Conservation (phyloP, 2,888 invertebrate species). For the Microplitis deprimator region DNA sequence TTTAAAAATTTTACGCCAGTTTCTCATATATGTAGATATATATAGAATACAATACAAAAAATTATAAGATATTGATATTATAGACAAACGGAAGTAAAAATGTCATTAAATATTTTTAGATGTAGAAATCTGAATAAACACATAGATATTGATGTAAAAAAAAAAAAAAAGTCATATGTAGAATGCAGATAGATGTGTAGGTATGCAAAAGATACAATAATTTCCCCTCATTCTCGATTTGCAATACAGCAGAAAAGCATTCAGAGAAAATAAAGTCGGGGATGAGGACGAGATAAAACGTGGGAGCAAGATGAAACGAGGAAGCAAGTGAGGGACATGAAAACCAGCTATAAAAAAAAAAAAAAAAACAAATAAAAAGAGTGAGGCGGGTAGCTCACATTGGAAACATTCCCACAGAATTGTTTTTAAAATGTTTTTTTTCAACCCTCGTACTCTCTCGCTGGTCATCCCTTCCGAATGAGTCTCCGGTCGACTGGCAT, state of each 20-base stretch:
- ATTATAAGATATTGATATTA: no score
- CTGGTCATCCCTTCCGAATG: slow-evolving; percentile 7
- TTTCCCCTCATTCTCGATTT: background rate
- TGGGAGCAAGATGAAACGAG: slow-evolving; percentile 42
- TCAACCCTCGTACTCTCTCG: slow-evolving; percentile 25
- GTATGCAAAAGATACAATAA: slow-evolving; percentile 27
- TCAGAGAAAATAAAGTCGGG: slow-evolving; percentile 11
- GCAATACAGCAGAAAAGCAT: slow-evolving; percentile 17
- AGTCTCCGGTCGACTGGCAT: slow-evolving; percentile 48
- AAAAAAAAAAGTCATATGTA: background rate
- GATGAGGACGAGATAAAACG: slow-evolving; percentile 29
- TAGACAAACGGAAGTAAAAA: no score
- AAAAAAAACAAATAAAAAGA: slow-evolving; percentile 34
- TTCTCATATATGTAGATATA: no score
- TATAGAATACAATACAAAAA: no score
- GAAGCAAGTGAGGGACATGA: slow-evolving; percentile 52
- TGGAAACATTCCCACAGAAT: slow-evolving; percentile 55
- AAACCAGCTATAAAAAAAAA: slow-evolving; percentile 41
- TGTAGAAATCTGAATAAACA: no score
- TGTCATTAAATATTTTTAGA: no score
- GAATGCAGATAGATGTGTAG: slow-evolving; percentile 39
- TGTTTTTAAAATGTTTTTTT: slow-evolving; percentile 41
- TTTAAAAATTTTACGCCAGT: no score
- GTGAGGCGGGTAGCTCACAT: slow-evolving; percentile 59
- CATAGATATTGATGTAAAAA: background rate